Evolutionary conservation across 2,113 vertebrate genomes (phyloP).

Genomic region (Empidonax alnorum): DNA sequence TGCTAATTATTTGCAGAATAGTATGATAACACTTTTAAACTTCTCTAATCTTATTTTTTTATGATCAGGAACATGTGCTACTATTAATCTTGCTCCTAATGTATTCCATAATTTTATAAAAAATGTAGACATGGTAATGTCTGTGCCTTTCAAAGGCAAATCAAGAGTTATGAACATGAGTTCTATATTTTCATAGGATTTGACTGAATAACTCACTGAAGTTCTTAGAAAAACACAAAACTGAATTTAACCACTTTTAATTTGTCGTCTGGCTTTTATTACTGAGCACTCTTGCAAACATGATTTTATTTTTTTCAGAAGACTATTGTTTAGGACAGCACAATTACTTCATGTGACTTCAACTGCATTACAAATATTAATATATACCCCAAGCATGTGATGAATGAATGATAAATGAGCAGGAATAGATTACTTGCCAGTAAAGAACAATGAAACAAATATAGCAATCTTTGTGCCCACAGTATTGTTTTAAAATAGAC

Average conservation of each 20-base stretch:
- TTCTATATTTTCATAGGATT: neutral
- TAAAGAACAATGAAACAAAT: conserved; percentile 12
- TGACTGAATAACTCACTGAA: neutral
- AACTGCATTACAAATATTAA: neutral
- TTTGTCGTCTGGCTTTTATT: neutral
- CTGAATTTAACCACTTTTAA: neutral
- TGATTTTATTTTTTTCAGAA: neutral
- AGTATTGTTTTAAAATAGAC: neutral
- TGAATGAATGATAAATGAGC: conserved; percentile 1
- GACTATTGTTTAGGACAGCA: neutral
- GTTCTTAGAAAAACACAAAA: neutral
- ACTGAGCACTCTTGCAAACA: neutral
- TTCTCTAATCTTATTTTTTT: neutral
- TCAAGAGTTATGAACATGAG: neutral
- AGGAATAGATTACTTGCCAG: neutral
- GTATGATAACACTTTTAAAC: neutral
- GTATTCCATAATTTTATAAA: neutral
- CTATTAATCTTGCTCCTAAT: neutral
- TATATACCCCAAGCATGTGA: neutral
- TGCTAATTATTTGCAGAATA: neutral
- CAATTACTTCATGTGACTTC: conserved; percentile 22
- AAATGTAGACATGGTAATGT: neutral
- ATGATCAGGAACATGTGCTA: neutral
- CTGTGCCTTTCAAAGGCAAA: neutral
- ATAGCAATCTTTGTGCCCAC: neutral